phyloP scores from a whole-genome alignment of 92 coral and sea anemone genomes.

The Palythoa heliodiscus region DNA sequence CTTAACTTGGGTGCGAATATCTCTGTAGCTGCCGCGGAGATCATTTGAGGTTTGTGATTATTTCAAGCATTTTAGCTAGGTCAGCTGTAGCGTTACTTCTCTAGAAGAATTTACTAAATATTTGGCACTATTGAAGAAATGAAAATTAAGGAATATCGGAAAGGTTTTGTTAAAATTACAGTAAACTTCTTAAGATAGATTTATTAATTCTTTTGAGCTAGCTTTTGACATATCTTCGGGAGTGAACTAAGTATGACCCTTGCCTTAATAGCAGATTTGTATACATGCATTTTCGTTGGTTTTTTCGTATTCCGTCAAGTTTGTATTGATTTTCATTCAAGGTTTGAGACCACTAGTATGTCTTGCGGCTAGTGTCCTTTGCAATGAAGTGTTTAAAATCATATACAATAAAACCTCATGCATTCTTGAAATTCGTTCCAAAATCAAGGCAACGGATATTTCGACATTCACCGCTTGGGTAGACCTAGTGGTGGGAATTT shows the following conservation, averaged over 20 bases:
- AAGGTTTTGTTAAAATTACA: not conserved
- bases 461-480: not conserved
- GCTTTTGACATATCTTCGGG: not conserved
- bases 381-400: not conserved
- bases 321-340: not conserved
- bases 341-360: not conserved
- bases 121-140: not conserved
- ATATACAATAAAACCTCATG: not conserved
- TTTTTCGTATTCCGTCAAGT: not conserved
- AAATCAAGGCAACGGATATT: not conserved
- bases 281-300: not conserved
- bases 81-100: not conserved
- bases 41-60: not conserved
- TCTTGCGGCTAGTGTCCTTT: not conserved
- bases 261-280: not conserved
- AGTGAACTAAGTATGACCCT: not conserved
- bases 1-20: not conserved
- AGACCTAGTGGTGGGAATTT: not conserved
- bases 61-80: not conserved
- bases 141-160: not conserved
- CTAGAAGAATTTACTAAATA: constrained; percentile 1
- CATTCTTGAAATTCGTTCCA: not conserved
- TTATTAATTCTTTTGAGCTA: not conserved
- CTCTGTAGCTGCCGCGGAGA: not conserved
- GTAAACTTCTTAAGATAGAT: not conserved